Evolutionary conservation across 1,140 invertebrate genomes (phyloP).

Genomic region (Scylla paramamosain): DNA sequence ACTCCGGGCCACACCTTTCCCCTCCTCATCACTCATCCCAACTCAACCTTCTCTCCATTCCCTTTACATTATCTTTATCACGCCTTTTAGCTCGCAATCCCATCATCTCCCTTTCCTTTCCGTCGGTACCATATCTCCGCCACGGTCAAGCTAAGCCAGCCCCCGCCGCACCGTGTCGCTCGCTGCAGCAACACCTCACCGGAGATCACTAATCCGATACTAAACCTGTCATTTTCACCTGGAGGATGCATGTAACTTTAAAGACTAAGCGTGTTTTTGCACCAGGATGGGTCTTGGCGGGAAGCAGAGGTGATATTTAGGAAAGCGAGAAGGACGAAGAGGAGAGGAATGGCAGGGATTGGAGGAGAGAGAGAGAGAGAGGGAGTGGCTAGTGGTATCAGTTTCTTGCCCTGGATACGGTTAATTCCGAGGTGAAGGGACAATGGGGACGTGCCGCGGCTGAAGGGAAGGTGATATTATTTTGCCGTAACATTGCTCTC

Average conservation of each 20-base stretch:
- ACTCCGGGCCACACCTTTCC: neutral
- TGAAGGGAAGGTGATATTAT: conserved; percentile 1
- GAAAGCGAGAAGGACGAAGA: too few relatives aligned
- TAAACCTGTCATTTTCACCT: neutral
- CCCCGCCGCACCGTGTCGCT: neutral
- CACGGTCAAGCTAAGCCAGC: neutral
- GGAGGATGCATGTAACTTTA: neutral
- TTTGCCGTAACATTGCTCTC: neutral
- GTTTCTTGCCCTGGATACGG: neutral
- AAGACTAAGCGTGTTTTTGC: neutral
- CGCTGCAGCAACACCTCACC: neutral
- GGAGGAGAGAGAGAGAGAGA: neutral
- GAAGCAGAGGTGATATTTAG: too few relatives aligned
- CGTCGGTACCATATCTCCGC: neutral
- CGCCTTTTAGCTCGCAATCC: neutral
- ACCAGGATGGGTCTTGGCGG: neutral
- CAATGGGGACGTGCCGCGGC: neutral
- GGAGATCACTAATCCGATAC: conserved; percentile 1
- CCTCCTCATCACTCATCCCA: neutral
- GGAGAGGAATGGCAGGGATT: too few relatives aligned
- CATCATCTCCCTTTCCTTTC: neutral
- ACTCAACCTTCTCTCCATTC: neutral
- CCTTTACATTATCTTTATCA: neutral
- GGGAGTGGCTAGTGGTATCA: neutral
- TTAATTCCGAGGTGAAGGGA: neutral